Percentiles rank a stretch among this genome's conserved stretches.
Conservation (phyloP, 2,888 invertebrate species). For the Heteropelma amictum region DNA sequence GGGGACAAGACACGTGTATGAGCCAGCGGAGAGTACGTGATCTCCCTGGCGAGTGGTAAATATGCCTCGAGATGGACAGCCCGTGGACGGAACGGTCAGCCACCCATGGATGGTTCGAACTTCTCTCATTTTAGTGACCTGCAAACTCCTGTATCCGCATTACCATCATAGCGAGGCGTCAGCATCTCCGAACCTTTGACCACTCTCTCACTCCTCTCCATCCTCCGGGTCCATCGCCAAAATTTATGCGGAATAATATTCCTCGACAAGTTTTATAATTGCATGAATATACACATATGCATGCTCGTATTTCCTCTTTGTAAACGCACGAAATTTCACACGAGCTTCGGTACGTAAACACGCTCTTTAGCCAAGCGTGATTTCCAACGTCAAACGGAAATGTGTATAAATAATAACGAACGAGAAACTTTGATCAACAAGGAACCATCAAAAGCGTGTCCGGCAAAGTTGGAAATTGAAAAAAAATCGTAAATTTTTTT, state of each 20-base stretch:
- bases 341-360: background rate
- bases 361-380: no score
- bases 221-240: slow-evolving; percentile 10
- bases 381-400: no score
- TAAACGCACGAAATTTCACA: slow-evolving; percentile 52
- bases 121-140: slow-evolving; percentile 23
- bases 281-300: slow-evolving; percentile 45
- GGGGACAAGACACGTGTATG: background rate
- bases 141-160: slow-evolving; percentile 21
- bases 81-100: slow-evolving; percentile 64
- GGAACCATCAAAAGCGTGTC: no score
- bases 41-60: slow-evolving; percentile 42
- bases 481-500: no score
- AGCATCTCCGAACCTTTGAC: slow-evolving; percentile 17
- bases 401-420: no score
- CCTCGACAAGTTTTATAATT: slow-evolving; percentile 63
- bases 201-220: background rate
- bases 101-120: slow-evolving; percentile 55
- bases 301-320: background rate
- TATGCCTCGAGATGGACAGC: slow-evolving; percentile 59
- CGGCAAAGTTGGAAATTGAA: no score
- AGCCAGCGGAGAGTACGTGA: slow-evolving; percentile 3
- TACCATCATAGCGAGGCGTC: slow-evolving; percentile 14
- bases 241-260: slow-evolving; percentile 54
- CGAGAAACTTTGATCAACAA: no score